phyloP scores from a whole-genome alignment of 1,140 invertebrate species.

The Halotydeus destructor region DNA sequence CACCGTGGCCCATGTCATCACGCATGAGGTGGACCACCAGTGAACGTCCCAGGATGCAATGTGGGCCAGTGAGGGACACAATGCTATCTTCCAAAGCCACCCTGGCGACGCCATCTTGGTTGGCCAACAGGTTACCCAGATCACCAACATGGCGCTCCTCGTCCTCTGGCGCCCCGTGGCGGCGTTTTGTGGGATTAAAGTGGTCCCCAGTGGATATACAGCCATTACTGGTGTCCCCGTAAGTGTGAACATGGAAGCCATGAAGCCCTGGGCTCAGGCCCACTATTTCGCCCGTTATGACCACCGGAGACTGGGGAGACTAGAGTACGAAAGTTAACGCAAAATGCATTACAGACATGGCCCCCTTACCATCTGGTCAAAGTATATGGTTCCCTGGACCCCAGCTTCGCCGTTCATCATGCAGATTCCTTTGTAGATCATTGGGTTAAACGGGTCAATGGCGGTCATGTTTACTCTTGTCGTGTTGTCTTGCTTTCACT shows the following conservation, averaged over 20 bases:
- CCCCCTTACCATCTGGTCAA: too few relatives aligned
- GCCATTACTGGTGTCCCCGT: constrained; percentile 1
- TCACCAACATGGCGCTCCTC: constrained; percentile 53
- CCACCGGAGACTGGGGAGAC: too few relatives aligned
- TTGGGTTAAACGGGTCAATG: too few relatives aligned
- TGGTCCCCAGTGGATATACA: constrained; percentile 47
- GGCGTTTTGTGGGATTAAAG: constrained; percentile 44
- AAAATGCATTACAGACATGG: too few relatives aligned
- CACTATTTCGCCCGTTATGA: neutral
- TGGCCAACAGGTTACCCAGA: constrained; percentile 55
- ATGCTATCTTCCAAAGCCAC: constrained; percentile 39
- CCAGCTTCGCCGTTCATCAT: too few relatives aligned
- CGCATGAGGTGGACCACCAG: constrained; percentile 43
- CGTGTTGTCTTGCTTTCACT: too few relatives aligned
- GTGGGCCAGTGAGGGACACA: constrained; percentile 35
- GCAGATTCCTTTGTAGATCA: too few relatives aligned
- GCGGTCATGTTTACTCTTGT: too few relatives aligned
- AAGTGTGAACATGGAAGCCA: constrained; percentile 12
- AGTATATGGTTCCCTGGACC: too few relatives aligned
- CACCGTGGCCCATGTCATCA: constrained; percentile 52
- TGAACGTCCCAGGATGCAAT: constrained; percentile 49
- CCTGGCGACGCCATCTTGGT: constrained; percentile 32
- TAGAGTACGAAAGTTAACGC: too few relatives aligned
- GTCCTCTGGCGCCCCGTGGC: constrained; percentile 47
- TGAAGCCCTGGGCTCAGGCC: neutral